phyloP scores from a whole-genome alignment of 2,797 vertebrate species.

The Tympanoctomys barrerae region DNA sequence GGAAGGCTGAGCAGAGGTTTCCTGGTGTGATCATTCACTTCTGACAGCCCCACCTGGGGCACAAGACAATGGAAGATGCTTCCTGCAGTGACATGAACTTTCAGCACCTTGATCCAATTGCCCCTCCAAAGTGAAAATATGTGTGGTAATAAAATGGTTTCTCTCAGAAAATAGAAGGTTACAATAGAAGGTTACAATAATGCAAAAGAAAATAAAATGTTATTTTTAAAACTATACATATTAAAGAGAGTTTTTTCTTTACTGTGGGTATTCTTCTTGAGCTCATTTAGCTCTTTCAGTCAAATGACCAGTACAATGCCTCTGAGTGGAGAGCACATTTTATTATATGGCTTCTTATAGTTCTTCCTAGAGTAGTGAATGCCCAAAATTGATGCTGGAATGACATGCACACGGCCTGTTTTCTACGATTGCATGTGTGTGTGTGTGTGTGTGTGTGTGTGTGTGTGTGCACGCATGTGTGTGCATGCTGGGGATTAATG shows the following conservation, averaged over 20 bases:
- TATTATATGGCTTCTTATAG: neutral
- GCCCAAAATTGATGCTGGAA: neutral
- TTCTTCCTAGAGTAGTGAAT: neutral
- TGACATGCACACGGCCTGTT: neutral
- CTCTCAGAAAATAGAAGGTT: neutral
- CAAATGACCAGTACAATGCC: neutral
- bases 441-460: no score
- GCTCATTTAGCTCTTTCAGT: slow-evolving; percentile 2
- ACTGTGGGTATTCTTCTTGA: neutral
- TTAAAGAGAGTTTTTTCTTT: neutral
- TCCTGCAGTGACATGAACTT: slow-evolving; percentile 77
- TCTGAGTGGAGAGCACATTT: neutral
- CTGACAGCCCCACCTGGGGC: slow-evolving; percentile 77
- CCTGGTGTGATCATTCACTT: slow-evolving; percentile 76
- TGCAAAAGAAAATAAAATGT: neutral
- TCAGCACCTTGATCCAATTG: slow-evolving; percentile 65
- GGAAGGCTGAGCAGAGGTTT: slow-evolving; percentile 68
- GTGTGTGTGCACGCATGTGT: fast-evolving
- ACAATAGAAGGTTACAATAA: neutral
- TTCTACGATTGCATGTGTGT: neutral
- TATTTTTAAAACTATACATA: neutral
- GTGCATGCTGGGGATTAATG: neutral
- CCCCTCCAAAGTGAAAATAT: slow-evolving; percentile 47
- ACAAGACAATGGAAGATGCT: slow-evolving; percentile 66
- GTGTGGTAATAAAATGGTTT: slow-evolving; percentile 50